Base-by-base conservation (phyloP, 2,797 vertebrate genomes). In the Salarias fasciatus region DNA sequence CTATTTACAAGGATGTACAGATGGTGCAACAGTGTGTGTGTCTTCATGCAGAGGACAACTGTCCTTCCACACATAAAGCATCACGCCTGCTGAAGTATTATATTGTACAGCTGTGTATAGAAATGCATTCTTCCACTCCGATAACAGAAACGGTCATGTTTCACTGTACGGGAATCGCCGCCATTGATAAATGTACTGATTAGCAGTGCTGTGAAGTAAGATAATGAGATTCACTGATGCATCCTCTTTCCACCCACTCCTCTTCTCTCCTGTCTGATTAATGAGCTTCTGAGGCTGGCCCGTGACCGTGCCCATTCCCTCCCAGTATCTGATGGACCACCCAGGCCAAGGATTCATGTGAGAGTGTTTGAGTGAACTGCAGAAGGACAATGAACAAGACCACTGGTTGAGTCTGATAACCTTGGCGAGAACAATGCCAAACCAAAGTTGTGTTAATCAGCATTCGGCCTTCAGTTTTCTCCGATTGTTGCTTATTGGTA, bases 171-270 rank as follows among this genome's bases (percentile, higher is more conserved):
- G 13, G 43, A 57, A 70, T 42, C 69, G 72, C 72, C 78, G 74
- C 75, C 73, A 77, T 85, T 71, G 79, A 76, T 80, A 84, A 75
- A 83, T 53, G 57, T 61, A 72, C 66, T 82, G 75, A 85, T 89
- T 82, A 84, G 69, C 52, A 45, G 66, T 6, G 13, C 69, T 73
- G 71, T 80, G 76, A 84, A 84, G 74, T 75, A 53, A 82, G 74
- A 83, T 85, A 84, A 87, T 83, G 75, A 76, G 73, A 87, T 80
- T 75, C 77, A 58, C 57, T 61, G 70, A 69, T 44, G 57, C 59
- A 66, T 83, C 75, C 46, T 78, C 69, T 75, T 70, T 77, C 81
- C 73, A 69, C 80, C 84, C 80, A 79, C 79, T 78, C 65, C 59
- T 84, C 50, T 46, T 62, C 60, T n/a, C n/a, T n/a, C 62, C 63